Conservation (phyloP, 2,797 vertebrate genomes). For the Phalloptychus januarius region DNA sequence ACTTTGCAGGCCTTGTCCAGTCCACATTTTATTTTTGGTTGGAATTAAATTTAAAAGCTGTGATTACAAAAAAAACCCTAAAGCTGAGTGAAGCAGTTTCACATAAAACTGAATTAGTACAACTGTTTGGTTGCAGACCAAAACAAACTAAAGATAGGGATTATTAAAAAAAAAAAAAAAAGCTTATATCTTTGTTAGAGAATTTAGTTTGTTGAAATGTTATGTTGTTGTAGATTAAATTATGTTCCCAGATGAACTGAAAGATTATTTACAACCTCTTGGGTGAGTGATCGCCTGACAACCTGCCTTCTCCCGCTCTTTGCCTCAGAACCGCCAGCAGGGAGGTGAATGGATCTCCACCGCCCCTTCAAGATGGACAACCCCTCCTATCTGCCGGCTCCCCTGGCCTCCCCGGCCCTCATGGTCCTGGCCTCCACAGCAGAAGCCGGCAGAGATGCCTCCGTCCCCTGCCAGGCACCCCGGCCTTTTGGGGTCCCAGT, state of each 20-base stretch:
- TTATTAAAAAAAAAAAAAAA: not conserved
- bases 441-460: slow-evolving; percentile 94
- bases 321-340: slow-evolving; percentile 54
- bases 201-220: not conserved
- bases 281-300: not conserved
- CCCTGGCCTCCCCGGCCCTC: slow-evolving; percentile 94
- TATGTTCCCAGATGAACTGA: not conserved
- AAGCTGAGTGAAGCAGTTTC: slow-evolving; percentile 10
- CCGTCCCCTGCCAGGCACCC: slow-evolving; percentile 93
- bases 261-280: not conserved
- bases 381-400: slow-evolving; percentile 95
- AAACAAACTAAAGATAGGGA: not conserved
- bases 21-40: slow-evolving; percentile 17
- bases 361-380: slow-evolving; percentile 99
- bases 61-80: slow-evolving; percentile 36
- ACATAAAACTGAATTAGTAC: not conserved
- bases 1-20: slow-evolving; percentile 44
- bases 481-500: slow-evolving; percentile 93
- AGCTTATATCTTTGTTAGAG: not conserved
- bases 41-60: slow-evolving; percentile 49
- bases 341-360: slow-evolving; percentile 95
- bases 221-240: slow-evolving; percentile 3
- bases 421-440: slow-evolving; percentile 98
- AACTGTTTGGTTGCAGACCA: not conserved
- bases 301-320: not conserved